These are phyloP conservation scores for Heliconius aoede DNA, from an alignment of 2,888 invertebrate genomes.

Conservation along the genomic window DNA sequence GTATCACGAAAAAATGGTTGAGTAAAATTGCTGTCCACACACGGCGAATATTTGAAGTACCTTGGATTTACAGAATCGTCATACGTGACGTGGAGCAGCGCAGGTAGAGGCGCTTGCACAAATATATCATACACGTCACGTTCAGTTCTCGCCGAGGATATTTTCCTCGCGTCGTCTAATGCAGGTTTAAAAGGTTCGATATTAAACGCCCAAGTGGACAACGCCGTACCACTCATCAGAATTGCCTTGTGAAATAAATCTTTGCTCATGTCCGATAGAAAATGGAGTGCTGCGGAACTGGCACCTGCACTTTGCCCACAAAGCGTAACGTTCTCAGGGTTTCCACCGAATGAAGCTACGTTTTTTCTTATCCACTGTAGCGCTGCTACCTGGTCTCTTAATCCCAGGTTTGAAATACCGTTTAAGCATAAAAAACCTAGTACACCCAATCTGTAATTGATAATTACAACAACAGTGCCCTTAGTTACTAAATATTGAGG, in stretches of 20 bases:
- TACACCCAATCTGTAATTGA: conserved; percentile 73
- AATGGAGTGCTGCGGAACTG: conserved; percentile 68
- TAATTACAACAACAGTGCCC: conserved; percentile 64
- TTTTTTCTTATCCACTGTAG: conserved; percentile 73
- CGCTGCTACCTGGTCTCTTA: conserved; percentile 75
- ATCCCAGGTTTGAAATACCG: conserved; percentile 69
- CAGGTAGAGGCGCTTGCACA: conserved; percentile 31
- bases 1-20: conserved; percentile 71
- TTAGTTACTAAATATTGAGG: conserved; percentile 73
- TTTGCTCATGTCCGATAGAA: conserved; percentile 64
- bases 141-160: conserved; percentile 54
- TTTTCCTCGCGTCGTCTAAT: conserved; percentile 65
- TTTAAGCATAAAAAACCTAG: conserved; percentile 73
- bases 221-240: conserved; percentile 68
- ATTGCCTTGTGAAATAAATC: conserved; percentile 75
- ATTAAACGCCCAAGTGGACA: conserved; percentile 74
- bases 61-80: conserved; percentile 66
- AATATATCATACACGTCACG: conserved; percentile 42
- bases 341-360: conserved; percentile 73
- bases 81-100: conserved; percentile 59
- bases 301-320: conserved; percentile 77
- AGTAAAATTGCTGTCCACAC: conserved; percentile 63
- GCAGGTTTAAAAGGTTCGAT: conserved; percentile 59
- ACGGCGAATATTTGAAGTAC: conserved; percentile 74
- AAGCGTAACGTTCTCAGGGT: conserved; percentile 74